A percentile compares a stretch with the other conserved stretches of the same genome.
These are phyloP conservation scores for Parasteatoda lunata DNA, from an alignment of 2,888 invertebrate genomes.

Conservation along the genomic window DNA sequence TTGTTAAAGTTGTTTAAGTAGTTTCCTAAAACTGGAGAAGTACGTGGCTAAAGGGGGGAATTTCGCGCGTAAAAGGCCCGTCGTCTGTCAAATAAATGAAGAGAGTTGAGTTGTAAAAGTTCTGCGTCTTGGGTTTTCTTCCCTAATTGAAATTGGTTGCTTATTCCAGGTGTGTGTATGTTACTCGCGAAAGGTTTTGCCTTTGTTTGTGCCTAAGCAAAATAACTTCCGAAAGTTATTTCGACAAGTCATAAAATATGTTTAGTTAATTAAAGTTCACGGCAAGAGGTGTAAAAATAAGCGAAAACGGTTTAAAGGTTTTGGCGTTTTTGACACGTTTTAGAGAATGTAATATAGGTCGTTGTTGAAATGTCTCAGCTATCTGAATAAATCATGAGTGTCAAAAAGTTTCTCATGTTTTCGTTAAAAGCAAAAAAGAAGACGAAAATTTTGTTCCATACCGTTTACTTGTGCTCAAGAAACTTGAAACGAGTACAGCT, in stretches of 20 bases:
- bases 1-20: slow-evolving; percentile 68
- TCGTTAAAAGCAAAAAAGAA: neutral
- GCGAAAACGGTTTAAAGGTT: slow-evolving; percentile 8
- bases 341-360: slow-evolving; percentile 21
- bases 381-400: neutral
- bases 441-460: neutral
- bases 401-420: slow-evolving; percentile 8
- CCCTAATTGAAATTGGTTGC: slow-evolving; percentile 67
- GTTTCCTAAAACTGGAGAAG: slow-evolving; percentile 45
- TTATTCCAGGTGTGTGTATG: slow-evolving; percentile 35
- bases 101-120: slow-evolving; percentile 57
- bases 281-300: slow-evolving; percentile 22
- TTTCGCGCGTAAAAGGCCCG: slow-evolving; percentile 30
- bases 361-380: slow-evolving; percentile 3
- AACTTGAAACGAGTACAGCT: too few relatives aligned
- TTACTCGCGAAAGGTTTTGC: slow-evolving; percentile 12
- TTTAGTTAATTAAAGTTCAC: slow-evolving; percentile 64
- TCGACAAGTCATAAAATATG: slow-evolving; percentile 67
- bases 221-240: slow-evolving; percentile 59
- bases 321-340: slow-evolving; percentile 18
- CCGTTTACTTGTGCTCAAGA: neutral
- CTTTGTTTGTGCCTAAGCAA: slow-evolving; percentile 36
- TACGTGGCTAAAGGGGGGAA: slow-evolving; percentile 13
- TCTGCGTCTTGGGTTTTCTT: slow-evolving; percentile 49
- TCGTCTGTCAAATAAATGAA: slow-evolving; percentile 68